Percentiles rank a stretch among this genome's conserved stretches.
Conservation (phyloP, 2,113 vertebrate genomes). For the Galbula dea region DNA sequence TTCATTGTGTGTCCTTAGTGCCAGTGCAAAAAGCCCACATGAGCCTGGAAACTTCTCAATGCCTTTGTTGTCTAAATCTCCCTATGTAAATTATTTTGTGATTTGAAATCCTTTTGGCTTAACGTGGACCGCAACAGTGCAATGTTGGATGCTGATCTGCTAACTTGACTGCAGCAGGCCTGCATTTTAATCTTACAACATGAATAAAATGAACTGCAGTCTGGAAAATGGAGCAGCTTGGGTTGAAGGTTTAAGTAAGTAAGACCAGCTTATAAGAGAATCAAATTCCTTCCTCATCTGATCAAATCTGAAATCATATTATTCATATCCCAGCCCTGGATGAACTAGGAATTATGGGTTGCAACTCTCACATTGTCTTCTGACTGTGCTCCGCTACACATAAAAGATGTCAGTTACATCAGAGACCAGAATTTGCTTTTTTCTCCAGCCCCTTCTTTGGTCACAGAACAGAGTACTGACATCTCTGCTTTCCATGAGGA, state of each 20-base stretch:
- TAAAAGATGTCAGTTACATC: background rate
- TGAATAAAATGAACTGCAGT: background rate
- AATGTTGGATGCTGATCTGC: too few relatives aligned
- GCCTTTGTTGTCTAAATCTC: background rate
- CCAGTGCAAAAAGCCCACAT: background rate
- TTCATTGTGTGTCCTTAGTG: accelerated
- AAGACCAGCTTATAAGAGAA: background rate
- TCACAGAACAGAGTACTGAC: background rate
- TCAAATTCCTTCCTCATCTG: background rate
- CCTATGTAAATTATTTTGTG: background rate
- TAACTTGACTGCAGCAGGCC: background rate
- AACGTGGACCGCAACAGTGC: background rate
- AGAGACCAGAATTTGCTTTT: background rate
- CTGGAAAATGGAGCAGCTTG: background rate
- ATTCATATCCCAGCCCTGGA: background rate
- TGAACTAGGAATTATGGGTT: accelerated
- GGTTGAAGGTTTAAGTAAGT: background rate
- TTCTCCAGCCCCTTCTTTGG: background rate
- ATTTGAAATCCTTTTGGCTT: background rate
- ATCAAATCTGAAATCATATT: background rate
- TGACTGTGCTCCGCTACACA: background rate
- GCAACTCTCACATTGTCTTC: background rate
- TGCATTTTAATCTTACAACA: background rate
- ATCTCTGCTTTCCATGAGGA: background rate
- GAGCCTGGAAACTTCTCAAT: background rate